Base-by-base conservation (phyloP, 2,797 vertebrate genomes). In the Propithecus perrieri region DNA sequence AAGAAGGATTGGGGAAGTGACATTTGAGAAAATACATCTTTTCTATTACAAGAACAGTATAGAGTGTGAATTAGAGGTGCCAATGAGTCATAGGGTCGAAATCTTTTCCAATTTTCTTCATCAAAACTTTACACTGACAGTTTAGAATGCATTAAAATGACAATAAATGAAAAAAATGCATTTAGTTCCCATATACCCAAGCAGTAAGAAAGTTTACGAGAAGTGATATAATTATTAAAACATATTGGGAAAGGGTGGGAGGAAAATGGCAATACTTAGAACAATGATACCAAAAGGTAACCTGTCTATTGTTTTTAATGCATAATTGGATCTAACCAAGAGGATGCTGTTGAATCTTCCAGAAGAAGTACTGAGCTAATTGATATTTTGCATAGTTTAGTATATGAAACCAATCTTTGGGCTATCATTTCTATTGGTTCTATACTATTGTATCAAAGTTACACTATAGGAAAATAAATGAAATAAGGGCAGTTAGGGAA, bases 121-220 rank as follows among this genome's bases (percentile, higher is more conserved):
- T 79, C 41, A 81, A 24, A 85, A 53, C 33, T 91, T 90, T 59
- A 76, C 28, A 61, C 88, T 88, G 59, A 53, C 43, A 87, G 2
- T 94, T 90, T 35, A 67, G 38, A 87, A 92, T 95, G 12, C 20
- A 61, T 41, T 89, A 38, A 61, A 57, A 26, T 96, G 41, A 71
- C 91, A 24, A 69, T 35, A 67, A 59, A 83, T 78, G 43, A 46
- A 89, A 57, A 57, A 89, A 67, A 91, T 89, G 3, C 24, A 41
- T 71, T 85, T 84, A 92, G 69, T 83, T 11, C 24, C 22, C 43
- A 69, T 41, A 14, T 63, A 48, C 35, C 7, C 7, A 85, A 76
- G 33, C 33, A 92, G 22, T 67, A 87, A 92, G 78, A 53, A 95
- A 89, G 55, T 33, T 65, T 48, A 15, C 75, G 20, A 65, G n/a